Conservation (phyloP, 2,113 vertebrate species). For the Pteropus alecto region DNA sequence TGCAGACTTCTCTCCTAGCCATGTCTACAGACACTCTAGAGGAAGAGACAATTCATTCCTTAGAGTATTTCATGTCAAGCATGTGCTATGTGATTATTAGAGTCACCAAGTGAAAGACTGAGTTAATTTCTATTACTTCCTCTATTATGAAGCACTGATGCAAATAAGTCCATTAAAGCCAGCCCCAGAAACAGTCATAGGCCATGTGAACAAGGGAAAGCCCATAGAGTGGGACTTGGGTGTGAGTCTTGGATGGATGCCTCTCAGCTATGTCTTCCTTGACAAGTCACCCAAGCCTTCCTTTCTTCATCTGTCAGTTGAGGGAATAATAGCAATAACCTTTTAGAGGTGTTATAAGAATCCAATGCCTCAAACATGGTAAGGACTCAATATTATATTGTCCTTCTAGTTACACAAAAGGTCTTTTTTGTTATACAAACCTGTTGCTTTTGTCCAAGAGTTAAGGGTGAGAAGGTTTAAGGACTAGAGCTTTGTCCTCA, state of each 20-base stretch:
- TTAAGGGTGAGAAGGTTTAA: constrained; percentile 36
- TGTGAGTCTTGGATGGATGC: background rate
- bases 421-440: background rate
- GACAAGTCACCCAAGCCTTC: background rate
- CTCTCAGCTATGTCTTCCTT: background rate
- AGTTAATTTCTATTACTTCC: background rate
- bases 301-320: background rate
- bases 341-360: background rate
- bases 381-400: background rate
- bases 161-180: constrained; percentile 20
- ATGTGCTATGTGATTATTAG: background rate
- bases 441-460: constrained; percentile 50
- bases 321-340: background rate
- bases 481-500: constrained; percentile 14
- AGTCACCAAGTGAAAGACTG: background rate
- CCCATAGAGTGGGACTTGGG: background rate
- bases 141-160: background rate
- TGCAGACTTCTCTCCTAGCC: background rate
- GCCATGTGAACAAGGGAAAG: background rate
- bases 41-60: background rate
- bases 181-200: background rate
- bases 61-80: fast-evolving
- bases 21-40: background rate
- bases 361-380: background rate
- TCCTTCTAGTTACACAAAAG: background rate